phyloP scores from a whole-genome alignment of 2,797 vertebrate genomes.

The Gastrophryne carolinensis region DNA sequence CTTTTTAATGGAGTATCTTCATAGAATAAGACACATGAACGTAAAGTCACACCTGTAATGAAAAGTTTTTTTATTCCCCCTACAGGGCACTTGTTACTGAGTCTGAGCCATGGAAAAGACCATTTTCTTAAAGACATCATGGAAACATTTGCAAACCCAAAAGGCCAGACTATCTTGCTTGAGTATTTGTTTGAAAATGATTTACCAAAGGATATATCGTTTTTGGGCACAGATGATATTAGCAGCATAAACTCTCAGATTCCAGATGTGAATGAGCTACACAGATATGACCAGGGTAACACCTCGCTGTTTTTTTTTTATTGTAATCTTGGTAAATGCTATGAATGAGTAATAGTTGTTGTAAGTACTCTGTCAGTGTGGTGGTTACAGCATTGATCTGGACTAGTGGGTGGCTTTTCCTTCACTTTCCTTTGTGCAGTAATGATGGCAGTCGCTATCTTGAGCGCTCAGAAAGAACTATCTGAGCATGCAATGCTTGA shows the following conservation, averaged over 20 bases:
- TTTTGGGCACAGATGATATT: slow-evolving; percentile 85
- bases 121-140: slow-evolving; percentile 85
- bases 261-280: slow-evolving; percentile 77
- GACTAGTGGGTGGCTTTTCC: no score
- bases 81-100: slow-evolving; percentile 89
- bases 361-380: no score
- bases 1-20: no score
- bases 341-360: neutral
- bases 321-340: neutral
- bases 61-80: neutral
- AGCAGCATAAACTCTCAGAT: slow-evolving; percentile 67
- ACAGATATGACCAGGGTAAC: slow-evolving; percentile 87
- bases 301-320: neutral
- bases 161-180: slow-evolving; percentile 78
- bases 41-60: no score
- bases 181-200: slow-evolving; percentile 79
- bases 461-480: no score
- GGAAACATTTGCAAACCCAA: slow-evolving; percentile 87
- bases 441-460: no score
- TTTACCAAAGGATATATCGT: slow-evolving; percentile 71
- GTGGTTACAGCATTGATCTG: no score
- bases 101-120: slow-evolving; percentile 77
- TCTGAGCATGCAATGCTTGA: no score
- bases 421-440: no score
- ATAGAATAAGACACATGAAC: no score